phyloP scores from a whole-genome alignment of 2,888 invertebrate genomes.

The Rhagium mordax region DNA sequence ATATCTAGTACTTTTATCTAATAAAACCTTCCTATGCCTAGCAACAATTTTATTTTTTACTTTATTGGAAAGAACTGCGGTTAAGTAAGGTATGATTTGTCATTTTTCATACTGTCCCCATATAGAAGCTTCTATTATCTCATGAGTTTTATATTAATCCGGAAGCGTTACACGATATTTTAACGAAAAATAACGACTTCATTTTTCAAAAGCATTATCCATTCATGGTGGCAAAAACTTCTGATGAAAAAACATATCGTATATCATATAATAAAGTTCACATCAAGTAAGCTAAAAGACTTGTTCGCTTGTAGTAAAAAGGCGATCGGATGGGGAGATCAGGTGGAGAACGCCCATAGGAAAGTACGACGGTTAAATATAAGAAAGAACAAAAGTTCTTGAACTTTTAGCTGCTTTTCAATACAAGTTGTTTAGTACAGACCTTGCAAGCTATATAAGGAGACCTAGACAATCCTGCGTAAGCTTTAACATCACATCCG shows the following conservation, averaged over 20 bases:
- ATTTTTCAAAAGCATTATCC: constrained; percentile 41
- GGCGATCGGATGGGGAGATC: constrained; percentile 60
- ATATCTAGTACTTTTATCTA: too few relatives aligned
- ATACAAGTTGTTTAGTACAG: constrained; percentile 50
- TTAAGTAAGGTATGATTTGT: neutral
- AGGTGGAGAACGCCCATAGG: constrained; percentile 63
- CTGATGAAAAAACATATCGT: constrained; percentile 52
- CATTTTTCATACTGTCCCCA: neutral
- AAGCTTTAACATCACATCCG: constrained; percentile 57
- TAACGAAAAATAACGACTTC: constrained; percentile 51
- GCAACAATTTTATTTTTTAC: too few relatives aligned
- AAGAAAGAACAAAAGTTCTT: constrained; percentile 54
- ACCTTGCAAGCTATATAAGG: constrained; percentile 48
- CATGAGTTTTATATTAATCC: constrained; percentile 21
- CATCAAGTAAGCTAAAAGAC: constrained; percentile 57
- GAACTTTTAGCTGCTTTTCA: constrained; percentile 54
- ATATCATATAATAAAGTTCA: constrained; percentile 56
- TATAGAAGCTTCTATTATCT: neutral
- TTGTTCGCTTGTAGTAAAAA: constrained; percentile 54
- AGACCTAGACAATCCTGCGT: constrained; percentile 46
- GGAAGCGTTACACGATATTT: constrained; percentile 44
- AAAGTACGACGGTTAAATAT: constrained; percentile 54
- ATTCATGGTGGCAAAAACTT: constrained; percentile 34
- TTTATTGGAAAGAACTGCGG: too few relatives aligned
- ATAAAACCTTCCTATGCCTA: too few relatives aligned